phyloP scores from a whole-genome alignment of 1,140 invertebrate genomes.

The Drosophila pseudoananassae region DNA sequence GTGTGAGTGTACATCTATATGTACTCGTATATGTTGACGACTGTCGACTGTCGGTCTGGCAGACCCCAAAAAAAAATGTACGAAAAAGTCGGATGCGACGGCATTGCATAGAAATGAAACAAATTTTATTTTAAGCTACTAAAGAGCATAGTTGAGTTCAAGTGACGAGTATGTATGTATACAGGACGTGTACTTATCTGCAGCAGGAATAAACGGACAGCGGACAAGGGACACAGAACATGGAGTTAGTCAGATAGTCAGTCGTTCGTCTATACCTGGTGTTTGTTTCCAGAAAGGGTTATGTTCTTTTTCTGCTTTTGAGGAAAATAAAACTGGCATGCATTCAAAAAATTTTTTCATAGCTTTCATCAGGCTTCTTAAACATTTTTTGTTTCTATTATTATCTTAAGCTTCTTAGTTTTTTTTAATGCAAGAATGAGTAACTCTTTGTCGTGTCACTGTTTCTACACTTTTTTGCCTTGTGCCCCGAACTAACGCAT shows the following conservation, averaged over 20 bases:
- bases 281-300: neutral
- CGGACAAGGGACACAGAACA: slow-evolving; percentile 1
- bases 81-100: slow-evolving; percentile 38
- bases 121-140: slow-evolving; percentile 73
- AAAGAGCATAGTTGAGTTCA: slow-evolving; percentile 72
- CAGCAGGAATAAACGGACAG: slow-evolving; percentile 22
- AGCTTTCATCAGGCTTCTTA: neutral
- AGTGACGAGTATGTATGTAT: slow-evolving; percentile 44
- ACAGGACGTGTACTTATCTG: slow-evolving; percentile 64
- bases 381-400: neutral
- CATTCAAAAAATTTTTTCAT: neutral
- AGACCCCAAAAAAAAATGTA: slow-evolving; percentile 40
- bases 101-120: slow-evolving; percentile 61
- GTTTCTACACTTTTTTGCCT: slow-evolving; percentile 5
- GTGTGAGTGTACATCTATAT: slow-evolving; percentile 15
- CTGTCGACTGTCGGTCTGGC: slow-evolving; percentile 25
- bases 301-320: too few relatives aligned
- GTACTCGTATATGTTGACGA: slow-evolving; percentile 21
- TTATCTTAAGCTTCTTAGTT: neutral
- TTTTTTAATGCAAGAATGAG: neutral
- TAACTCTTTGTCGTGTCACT: neutral
- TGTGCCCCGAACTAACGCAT: slow-evolving; percentile 46
- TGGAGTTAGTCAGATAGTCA: neutral
- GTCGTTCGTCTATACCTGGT: neutral
- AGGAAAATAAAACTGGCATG: neutral